These are phyloP conservation scores for Hydrotaea cyrtoneurina DNA, from an alignment of 2,888 invertebrate genomes.

Conservation along the genomic window DNA sequence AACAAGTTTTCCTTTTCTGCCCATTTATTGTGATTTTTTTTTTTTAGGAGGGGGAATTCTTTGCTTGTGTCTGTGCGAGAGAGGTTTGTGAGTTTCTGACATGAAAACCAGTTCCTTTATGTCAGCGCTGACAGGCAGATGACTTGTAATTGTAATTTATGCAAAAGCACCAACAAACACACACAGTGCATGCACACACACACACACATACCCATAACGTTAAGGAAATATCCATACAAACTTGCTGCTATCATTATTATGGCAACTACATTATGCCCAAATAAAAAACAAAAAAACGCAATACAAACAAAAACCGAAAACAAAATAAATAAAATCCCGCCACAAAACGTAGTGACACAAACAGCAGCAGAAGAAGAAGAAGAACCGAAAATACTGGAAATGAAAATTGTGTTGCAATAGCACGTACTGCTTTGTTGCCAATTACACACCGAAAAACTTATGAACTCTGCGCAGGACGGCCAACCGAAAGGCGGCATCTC, in stretches of 20 bases:
- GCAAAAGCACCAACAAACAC: conserved; percentile 45
- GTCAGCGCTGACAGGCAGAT: conserved; percentile 65
- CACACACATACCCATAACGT: conserved; percentile 17
- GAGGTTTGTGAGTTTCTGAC: conserved; percentile 29
- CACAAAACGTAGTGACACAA: background rate
- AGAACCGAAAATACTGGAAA: conserved; percentile 24
- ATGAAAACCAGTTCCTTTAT: conserved; percentile 61
- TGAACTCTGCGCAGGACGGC: conserved; percentile 30
- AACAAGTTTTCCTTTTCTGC: conserved; percentile 44
- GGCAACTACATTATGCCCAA: conserved; percentile 50
- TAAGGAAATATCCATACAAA: conserved; percentile 30
- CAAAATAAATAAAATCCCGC: background rate
- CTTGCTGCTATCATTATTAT: conserved; percentile 55
- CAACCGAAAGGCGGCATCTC: conserved; percentile 53
- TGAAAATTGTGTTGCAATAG: conserved; percentile 59
- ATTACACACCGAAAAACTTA: conserved; percentile 51
- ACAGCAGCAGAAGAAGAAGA: background rate
- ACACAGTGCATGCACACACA: conserved; percentile 5
- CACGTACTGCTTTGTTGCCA: conserved; percentile 54
- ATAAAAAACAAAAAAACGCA: too few species aligned
- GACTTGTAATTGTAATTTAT: conserved; percentile 65
- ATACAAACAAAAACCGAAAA: too few species aligned
- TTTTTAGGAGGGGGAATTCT: conserved; percentile 33
- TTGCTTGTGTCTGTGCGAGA: conserved; percentile 5
- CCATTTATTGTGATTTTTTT: conserved; percentile 10